These are phyloP conservation scores for Notospermus geniculatus DNA, from an alignment of 1,140 invertebrate genomes.

Conservation along the genomic window DNA sequence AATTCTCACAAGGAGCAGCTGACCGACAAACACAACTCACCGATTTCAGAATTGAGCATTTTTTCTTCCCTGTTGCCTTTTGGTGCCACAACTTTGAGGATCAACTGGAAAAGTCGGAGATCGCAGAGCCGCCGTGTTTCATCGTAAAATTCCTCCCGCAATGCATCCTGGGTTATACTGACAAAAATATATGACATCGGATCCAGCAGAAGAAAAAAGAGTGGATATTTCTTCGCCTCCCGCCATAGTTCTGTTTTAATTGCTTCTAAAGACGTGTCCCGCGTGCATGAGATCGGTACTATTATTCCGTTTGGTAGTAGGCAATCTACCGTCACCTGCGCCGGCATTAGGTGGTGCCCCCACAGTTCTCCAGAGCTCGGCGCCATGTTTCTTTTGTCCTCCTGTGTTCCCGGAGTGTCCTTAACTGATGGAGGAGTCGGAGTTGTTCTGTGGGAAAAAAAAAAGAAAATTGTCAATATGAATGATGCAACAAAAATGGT, in stretches of 20 bases:
- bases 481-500: no score
- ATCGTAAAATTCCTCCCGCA: slow-evolving; percentile 78
- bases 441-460: no score
- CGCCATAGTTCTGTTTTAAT: slow-evolving; percentile 56
- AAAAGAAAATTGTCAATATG: no score
- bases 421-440: no score
- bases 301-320: slow-evolving; percentile 61
- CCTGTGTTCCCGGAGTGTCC: no score
- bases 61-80: slow-evolving; percentile 79
- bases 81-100: slow-evolving; percentile 78
- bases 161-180: slow-evolving; percentile 62
- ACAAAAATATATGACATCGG: slow-evolving; percentile 61
- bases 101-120: slow-evolving; percentile 77
- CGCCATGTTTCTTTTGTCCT: no score
- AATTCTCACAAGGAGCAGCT: no score
- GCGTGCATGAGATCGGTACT: slow-evolving; percentile 52
- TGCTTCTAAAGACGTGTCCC: slow-evolving; percentile 58
- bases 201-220: slow-evolving; percentile 55
- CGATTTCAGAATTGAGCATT: slow-evolving; percentile 66
- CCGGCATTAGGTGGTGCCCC: slow-evolving; percentile 62
- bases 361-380: slow-evolving; percentile 62
- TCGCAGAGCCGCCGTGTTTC: slow-evolving; percentile 81
- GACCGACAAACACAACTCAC: no score
- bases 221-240: slow-evolving; percentile 60
- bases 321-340: slow-evolving; percentile 59